These are phyloP conservation scores for Tangara arthus DNA, from an alignment of 2,797 vertebrate species.

Conservation along the genomic window DNA sequence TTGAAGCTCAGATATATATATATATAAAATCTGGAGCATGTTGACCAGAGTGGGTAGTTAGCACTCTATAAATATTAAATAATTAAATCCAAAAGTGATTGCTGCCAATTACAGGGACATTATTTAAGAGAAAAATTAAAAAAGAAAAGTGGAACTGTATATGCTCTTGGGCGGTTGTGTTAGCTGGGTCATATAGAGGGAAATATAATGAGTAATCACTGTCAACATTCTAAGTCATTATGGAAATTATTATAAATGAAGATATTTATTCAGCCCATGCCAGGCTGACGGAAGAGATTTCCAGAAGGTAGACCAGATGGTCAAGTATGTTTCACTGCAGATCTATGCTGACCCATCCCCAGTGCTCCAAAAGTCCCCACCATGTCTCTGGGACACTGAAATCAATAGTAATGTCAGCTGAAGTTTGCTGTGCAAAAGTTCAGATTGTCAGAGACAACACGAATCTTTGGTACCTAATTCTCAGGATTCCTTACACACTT, in stretches of 20 bases:
- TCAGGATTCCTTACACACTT: neutral
- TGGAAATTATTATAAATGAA: constrained; percentile 32
- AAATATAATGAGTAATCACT: constrained; percentile 3
- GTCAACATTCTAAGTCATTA: neutral
- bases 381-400: neutral
- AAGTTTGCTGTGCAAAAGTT: neutral
- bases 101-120: neutral
- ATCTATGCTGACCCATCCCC: neutral
- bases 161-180: neutral
- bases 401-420: neutral
- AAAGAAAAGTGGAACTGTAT: neutral
- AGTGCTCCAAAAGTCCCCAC: neutral
- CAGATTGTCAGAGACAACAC: neutral
- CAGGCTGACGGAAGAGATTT: constrained; percentile 1
- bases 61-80: neutral
- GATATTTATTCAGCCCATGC: constrained; percentile 8
- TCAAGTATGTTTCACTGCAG: constrained; percentile 15
- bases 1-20: neutral
- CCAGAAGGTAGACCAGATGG: constrained; percentile 59
- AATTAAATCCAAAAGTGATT: neutral
- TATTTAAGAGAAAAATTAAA: neutral
- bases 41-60: neutral
- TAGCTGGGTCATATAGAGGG: neutral
- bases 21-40: neutral
- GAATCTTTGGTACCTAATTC: neutral